phyloP scores from a whole-genome alignment of 1,140 invertebrate genomes.

The Sipha flava region DNA sequence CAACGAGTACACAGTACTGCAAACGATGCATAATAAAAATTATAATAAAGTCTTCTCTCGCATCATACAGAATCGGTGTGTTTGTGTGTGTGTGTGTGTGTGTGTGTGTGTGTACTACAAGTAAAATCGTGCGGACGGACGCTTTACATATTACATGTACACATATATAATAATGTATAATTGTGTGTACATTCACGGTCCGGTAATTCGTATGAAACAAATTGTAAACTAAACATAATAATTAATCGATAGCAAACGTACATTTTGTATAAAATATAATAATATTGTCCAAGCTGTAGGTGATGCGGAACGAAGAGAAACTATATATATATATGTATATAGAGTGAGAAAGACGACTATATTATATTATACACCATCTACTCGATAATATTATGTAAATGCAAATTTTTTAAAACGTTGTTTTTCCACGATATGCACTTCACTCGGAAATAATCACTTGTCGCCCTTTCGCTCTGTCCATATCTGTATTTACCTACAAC shows the following conservation, averaged over 20 bases:
- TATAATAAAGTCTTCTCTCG: conserved; percentile 3
- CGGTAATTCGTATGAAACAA: background rate
- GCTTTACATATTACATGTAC: background rate
- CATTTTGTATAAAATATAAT: background rate
- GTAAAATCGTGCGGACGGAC: background rate
- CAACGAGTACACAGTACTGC: too few species aligned
- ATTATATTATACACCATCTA: background rate
- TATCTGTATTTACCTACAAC: background rate
- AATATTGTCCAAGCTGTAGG: background rate
- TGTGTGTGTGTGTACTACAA: background rate
- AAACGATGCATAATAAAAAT: too few species aligned
- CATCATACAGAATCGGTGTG: background rate
- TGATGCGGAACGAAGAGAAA: too few species aligned
- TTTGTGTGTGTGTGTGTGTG: background rate
- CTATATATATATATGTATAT: too few species aligned
- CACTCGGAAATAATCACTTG: background rate
- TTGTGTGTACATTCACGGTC: background rate
- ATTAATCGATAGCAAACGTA: conserved; percentile 16
- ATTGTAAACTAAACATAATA: background rate
- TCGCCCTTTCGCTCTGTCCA: background rate
- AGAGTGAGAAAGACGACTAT: background rate
- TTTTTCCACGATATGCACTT: background rate
- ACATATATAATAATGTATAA: background rate
- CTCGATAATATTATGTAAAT: background rate
- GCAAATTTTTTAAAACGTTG: background rate